Evolutionary conservation across 2,113 vertebrate genomes (phyloP).

Genomic region (Ptilorrhoa leucosticta): DNA sequence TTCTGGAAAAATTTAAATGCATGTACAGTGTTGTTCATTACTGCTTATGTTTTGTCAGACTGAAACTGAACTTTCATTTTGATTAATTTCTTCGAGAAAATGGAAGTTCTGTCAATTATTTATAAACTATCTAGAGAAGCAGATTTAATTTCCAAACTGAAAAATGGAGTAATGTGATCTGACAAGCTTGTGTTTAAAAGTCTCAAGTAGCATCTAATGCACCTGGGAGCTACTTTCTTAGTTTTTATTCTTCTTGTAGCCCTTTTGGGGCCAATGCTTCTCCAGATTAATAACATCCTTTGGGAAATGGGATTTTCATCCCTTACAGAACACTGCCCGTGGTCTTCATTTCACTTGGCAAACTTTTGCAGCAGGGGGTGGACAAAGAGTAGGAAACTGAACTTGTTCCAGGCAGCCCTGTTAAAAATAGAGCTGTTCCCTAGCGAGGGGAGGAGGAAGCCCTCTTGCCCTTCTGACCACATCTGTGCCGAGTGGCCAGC

Average conservation of each 20-base stretch:
- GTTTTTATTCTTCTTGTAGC: not conserved
- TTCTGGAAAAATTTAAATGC: not conserved
- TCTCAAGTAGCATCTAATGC: not conserved
- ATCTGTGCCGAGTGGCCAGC: not conserved
- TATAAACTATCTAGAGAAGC: not conserved
- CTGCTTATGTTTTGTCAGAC: not conserved
- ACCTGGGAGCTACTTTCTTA: not conserved
- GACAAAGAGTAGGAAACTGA: not conserved
- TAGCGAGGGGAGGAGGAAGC: not conserved
- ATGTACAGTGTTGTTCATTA: not conserved
- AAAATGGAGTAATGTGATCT: not conserved
- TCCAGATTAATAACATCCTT: not conserved
- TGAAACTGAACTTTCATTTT: not conserved
- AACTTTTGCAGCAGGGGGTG: not conserved
- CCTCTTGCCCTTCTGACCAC: not conserved
- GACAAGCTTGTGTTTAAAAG: not conserved
- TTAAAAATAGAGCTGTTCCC: not conserved
- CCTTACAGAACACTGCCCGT: not conserved
- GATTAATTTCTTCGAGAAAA: constrained; percentile 14
- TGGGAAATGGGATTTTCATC: constrained; percentile 6
- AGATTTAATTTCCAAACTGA: not conserved
- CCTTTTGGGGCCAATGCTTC: not conserved
- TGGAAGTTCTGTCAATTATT: not conserved
- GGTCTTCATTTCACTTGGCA: not conserved
- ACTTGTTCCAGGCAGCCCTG: not conserved